Evolutionary conservation across 2,888 invertebrate species (phyloP).

Genomic region (Chrysomela aeneicollis): DNA sequence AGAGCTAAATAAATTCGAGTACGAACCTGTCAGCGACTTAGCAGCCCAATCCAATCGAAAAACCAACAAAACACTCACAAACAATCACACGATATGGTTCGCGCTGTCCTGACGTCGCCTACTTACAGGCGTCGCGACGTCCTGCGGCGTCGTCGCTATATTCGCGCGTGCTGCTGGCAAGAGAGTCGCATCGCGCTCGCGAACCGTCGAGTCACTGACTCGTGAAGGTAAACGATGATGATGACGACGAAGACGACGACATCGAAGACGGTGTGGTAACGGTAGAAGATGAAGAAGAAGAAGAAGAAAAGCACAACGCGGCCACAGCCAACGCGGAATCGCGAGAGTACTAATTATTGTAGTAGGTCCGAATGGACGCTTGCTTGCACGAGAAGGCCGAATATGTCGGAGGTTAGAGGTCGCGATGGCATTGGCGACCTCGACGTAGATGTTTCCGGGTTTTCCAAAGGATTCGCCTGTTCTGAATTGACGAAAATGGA

Average conservation of each 20-base stretch:
- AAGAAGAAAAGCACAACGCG: not conserved
- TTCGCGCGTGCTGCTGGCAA: conserved; percentile 14
- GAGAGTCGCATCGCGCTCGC: conserved; percentile 44
- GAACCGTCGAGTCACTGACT: conserved; percentile 56
- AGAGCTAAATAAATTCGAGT: no score
- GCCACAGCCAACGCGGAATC: conserved; percentile 1
- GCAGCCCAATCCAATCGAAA: no score
- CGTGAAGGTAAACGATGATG: conserved; percentile 43
- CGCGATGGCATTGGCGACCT: no score
- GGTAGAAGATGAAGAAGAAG: conserved; percentile 34
- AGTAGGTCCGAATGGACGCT: not conserved
- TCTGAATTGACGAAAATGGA: no score
- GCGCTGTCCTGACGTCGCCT: conserved; percentile 5
- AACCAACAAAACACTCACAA: not conserved
- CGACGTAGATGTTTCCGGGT: no score
- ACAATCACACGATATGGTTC: no score
- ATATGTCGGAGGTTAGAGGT: no score
- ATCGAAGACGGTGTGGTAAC: conserved; percentile 37
- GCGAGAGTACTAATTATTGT: not conserved
- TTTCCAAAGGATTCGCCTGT: no score
- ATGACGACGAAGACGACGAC: conserved; percentile 47
- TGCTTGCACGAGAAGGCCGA: not conserved
- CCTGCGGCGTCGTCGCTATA: not conserved
- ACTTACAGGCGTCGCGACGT: not conserved
- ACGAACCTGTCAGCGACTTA: no score